phyloP scores from a whole-genome alignment of 2,888 invertebrate genomes.

The Sturmia bella region DNA sequence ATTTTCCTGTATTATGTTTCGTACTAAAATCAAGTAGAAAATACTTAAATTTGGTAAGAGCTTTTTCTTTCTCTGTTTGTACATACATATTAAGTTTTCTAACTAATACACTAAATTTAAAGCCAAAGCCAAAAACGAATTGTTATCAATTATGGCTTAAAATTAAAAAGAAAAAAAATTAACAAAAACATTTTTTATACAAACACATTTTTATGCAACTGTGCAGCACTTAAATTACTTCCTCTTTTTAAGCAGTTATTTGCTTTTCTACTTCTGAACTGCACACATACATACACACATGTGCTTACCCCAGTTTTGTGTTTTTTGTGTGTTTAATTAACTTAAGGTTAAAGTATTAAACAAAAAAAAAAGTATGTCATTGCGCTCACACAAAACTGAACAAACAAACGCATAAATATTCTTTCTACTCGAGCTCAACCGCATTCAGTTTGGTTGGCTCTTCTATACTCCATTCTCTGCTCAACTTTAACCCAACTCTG shows the following conservation, averaged over 20 bases:
- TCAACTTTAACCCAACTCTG: conserved; percentile 41
- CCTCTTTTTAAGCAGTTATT: conserved; percentile 36
- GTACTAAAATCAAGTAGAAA: no score
- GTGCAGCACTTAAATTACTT: conserved; percentile 36
- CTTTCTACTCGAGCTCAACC: conserved; percentile 8
- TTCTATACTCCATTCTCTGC: conserved; percentile 8
- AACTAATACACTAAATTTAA: no score
- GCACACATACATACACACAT: not conserved
- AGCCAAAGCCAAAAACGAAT: no score
- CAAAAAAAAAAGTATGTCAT: conserved; percentile 61
- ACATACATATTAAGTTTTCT: no score
- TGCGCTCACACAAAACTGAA: conserved; percentile 54
- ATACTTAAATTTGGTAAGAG: no score
- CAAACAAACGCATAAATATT: conserved; percentile 54
- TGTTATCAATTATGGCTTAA: not conserved
- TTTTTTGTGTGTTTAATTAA: conserved; percentile 53
- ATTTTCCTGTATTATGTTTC: no score
- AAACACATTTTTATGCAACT: conserved; percentile 13
- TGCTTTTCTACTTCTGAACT: not conserved
- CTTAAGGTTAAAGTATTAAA: conserved; percentile 57
- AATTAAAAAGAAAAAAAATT: not conserved
- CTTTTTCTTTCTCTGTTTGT: no score
- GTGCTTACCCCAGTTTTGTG: conserved; percentile 14
- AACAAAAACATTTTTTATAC: conserved; percentile 16
- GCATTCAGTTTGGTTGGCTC: conserved; percentile 3